Base-by-base conservation (phyloP, 2,888 invertebrate species). In the Sinohyriopsis cumingii region DNA sequence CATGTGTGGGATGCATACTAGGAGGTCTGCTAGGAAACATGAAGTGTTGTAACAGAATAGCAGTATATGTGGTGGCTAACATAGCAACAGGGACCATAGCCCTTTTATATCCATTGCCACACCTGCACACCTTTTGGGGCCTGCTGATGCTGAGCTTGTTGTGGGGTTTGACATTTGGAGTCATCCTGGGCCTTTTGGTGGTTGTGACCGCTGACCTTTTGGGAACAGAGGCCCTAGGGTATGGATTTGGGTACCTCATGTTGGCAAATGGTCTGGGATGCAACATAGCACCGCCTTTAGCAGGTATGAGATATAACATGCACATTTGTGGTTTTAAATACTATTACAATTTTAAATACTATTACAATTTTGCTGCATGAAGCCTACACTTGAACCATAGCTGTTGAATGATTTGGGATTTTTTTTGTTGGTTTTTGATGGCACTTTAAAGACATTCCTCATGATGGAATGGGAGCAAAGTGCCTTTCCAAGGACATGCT, bases 181-280 rank as follows among this genome's bases (percentile, higher is more conserved):
- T 84, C 22, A 79, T 84, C 28, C 73, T 87, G 19, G 85, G 85
- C 15, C 74, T 86, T 3, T 73, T 87, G 28, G 82, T 85, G 6
- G 82, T 85, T 20, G 82, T 87, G 6, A 81, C 83, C 3, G 76
- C 80, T 19, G 87, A 87, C 63, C 73, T 87, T 5, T 70, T 86
- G 33, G 85, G 85, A 2, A 71, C 76, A 5, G 73, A 81, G 64
- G 79, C 77, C n/a, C 73, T 86, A 12, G 80, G 83, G 6, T 79
- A 83, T 71, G 87, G 82, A 7, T 77, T 84, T 61, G 86, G 87
- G 9, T 86, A 85, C 68, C 75, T 87, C 5, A 84, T 87, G 83
- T 65, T 86, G 57, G 76, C 83, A 57, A 86, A 86, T 82, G 87
- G 87, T 9, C 67, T 86, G 45, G 87, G 87, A 28, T 72, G 78